Evolutionary conservation across 1,140 invertebrate species (phyloP).

Genomic region (Belonocnema kinseyi): DNA sequence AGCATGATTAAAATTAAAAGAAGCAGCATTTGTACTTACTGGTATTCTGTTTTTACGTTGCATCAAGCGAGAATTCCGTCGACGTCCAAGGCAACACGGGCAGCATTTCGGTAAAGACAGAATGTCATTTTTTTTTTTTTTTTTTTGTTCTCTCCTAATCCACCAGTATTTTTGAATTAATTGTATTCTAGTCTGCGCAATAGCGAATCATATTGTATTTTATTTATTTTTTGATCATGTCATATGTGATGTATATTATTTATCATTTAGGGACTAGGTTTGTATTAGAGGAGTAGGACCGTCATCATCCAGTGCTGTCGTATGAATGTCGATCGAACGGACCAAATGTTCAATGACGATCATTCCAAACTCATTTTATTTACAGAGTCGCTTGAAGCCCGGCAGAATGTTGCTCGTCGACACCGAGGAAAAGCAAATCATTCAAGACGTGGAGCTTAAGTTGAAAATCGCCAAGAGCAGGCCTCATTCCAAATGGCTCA

Average conservation of each 20-base stretch:
- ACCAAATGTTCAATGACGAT: slow-evolving; percentile 54
- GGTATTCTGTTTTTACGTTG: slow-evolving; percentile 45
- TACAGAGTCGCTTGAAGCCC: slow-evolving; percentile 95
- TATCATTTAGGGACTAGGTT: slow-evolving; percentile 72
- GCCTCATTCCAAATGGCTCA: slow-evolving; percentile 93
- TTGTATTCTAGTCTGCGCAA: slow-evolving; percentile 50
- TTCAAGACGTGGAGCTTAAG: slow-evolving; percentile 96
- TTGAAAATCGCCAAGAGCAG: slow-evolving; percentile 88
- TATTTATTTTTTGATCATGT: slow-evolving; percentile 70
- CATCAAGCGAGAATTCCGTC: slow-evolving; percentile 8
- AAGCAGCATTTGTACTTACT: slow-evolving; percentile 41
- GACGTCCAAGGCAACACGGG: slow-evolving; percentile 22
- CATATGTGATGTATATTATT: slow-evolving; percentile 69
- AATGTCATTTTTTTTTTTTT: slow-evolving; percentile 50
- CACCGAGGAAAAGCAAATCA: slow-evolving; percentile 92
- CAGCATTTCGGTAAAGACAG: slow-evolving; percentile 50
- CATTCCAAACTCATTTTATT: slow-evolving; percentile 69
- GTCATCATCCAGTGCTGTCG: slow-evolving; percentile 70
- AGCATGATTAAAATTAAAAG: slow-evolving; percentile 23
- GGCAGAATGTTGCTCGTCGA: slow-evolving; percentile 99
- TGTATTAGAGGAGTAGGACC: slow-evolving; percentile 71
- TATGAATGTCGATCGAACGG: slow-evolving; percentile 59
- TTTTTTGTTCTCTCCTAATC: slow-evolving; percentile 38
- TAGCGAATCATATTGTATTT: slow-evolving; percentile 62
- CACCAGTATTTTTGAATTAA: slow-evolving; percentile 40